Evolutionary conservation across 2,888 invertebrate species (phyloP).

Genomic region (Pseudoips prasinana): DNA sequence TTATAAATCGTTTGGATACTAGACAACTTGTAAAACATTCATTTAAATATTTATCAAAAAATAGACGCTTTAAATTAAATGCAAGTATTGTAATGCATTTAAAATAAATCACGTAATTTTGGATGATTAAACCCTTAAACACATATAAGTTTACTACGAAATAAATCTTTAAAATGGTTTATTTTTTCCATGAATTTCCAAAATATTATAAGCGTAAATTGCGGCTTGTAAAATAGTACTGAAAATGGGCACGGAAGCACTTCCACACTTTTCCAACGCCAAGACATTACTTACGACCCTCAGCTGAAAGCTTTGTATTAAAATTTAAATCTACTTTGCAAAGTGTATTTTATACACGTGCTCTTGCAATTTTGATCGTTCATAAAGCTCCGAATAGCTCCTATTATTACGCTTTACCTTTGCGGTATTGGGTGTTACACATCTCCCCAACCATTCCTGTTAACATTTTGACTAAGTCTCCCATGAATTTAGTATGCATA

Average conservation of each 20-base stretch:
- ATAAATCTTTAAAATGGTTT: too few relatives aligned
- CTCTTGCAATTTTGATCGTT: constrained; percentile 81
- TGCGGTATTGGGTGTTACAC: constrained; percentile 76
- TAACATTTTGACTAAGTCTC: constrained; percentile 67
- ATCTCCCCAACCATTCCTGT: constrained; percentile 61
- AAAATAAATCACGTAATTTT: too few relatives aligned
- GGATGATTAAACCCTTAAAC: too few relatives aligned
- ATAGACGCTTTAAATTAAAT: too few relatives aligned
- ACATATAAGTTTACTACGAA: too few relatives aligned
- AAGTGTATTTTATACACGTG: constrained; percentile 82
- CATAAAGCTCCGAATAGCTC: constrained; percentile 77
- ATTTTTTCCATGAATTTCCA: constrained; percentile 21
- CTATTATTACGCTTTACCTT: constrained; percentile 76
- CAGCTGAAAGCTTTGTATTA: constrained; percentile 80
- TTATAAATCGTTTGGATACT: too few relatives aligned
- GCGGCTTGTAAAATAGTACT: constrained; percentile 19
- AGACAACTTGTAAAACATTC: too few relatives aligned
- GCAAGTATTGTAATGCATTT: too few relatives aligned
- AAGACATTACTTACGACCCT: constrained; percentile 77
- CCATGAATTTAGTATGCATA: constrained; percentile 73
- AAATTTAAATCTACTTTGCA: constrained; percentile 82
- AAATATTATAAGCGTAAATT: constrained; percentile 19
- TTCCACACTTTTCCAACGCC: constrained; percentile 70
- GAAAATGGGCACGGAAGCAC: constrained; percentile 36
- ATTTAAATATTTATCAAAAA: too few relatives aligned